Base-by-base conservation (phyloP, 2,888 invertebrate species). In the Pharmacophagus antenor region DNA sequence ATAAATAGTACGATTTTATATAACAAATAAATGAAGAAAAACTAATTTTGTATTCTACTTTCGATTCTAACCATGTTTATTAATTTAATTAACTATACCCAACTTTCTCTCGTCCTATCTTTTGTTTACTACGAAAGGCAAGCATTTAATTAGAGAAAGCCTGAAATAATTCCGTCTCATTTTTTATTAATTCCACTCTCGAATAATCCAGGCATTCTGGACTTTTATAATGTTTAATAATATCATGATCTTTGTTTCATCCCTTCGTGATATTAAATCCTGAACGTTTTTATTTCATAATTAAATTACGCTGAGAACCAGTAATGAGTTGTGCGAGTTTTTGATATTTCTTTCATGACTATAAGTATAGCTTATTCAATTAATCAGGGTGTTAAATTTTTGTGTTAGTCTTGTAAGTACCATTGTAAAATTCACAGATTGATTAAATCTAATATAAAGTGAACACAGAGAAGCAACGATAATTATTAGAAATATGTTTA, bases 81-180 rank as follows among this genome's bases (percentile, higher is more conserved):
- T 37, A 53, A 18, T 23, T 22, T 53, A 53, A 42, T 53, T 42
- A 42, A 42, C 52, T 42, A 53, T 37, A n/a, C n/a, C 4, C 37
- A n/a, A 37, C 37, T 37, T n/a, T n/a, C 37, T n/a, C 37, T 37
- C n/a, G 37, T 1, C 37, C 37, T 8, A 4, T 37, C 15, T 4
- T n/a, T n/a, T 37, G 37, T 37, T 37, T 37, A 37, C 37, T 15
- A 15, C 6, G 37, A 37, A 37, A n/a, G n/a, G n/a, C 15, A n/a
- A n/a, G 4, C 37, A n/a, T 37, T n/a, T 37, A 37, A 37, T 37
- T 37, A 37, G 37, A 37, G 6, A n/a, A n/a, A n/a, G n/a, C n/a
- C 15, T 37, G 37, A n/a, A 37, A 37, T n/a, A 37, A 37, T 37
- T 37, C 8, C 37, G 15, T 37, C 37, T n/a, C 37, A 37, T 37